These are phyloP conservation scores for Lepeophtheirus salmonis DNA, from an alignment of 1,140 invertebrate genomes.

Conservation along the genomic window DNA sequence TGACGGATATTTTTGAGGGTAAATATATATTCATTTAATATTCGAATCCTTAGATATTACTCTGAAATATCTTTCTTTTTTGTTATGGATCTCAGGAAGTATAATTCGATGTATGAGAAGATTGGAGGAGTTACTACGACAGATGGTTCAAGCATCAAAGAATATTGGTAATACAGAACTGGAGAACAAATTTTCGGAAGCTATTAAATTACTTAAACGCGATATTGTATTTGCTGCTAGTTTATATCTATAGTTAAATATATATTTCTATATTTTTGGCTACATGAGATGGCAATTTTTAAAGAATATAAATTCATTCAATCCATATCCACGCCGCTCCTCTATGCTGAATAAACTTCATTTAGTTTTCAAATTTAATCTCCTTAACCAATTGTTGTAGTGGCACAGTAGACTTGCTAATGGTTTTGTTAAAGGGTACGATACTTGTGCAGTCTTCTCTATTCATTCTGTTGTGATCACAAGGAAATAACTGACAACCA, in stretches of 20 bases:
- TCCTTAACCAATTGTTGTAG: not conserved
- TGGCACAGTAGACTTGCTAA: not conserved
- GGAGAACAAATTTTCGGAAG: constrained; percentile 87
- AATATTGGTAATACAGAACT: constrained; percentile 89
- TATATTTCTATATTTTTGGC: not conserved
- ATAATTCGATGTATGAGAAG: constrained; percentile 93
- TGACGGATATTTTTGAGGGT: constrained; percentile 98
- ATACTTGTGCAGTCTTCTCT: not conserved
- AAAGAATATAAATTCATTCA: not conserved
- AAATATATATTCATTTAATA: constrained; percentile 18
- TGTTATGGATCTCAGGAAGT: too few species aligned
- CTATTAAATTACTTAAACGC: constrained; percentile 76
- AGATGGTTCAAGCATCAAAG: constrained; percentile 88
- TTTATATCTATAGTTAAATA: constrained; percentile 60
- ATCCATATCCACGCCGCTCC: too few species aligned
- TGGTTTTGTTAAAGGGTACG: not conserved
- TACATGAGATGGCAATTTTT: too few species aligned
- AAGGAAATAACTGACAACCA: not conserved
- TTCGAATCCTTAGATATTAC: not conserved
- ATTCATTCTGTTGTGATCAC: not conserved
- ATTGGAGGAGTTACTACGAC: constrained; percentile 81
- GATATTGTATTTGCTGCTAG: constrained; percentile 98
- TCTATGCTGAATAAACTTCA: not conserved
- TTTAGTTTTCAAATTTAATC: not conserved
- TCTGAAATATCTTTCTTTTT: constrained; percentile 22